Conservation (phyloP, 2,113 vertebrate species). For the Atrichornis clamosus region DNA sequence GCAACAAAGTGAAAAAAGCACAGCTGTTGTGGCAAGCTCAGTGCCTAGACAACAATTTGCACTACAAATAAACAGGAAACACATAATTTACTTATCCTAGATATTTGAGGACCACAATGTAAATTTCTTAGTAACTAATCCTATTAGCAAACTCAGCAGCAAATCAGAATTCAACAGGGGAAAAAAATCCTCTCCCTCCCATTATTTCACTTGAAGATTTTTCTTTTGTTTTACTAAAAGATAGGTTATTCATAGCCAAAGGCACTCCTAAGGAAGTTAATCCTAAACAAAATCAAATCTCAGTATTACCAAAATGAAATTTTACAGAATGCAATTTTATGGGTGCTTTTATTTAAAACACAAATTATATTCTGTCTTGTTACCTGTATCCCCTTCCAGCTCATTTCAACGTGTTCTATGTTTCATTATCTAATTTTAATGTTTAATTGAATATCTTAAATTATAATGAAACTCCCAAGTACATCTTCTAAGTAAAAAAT, state of each 20-base stretch:
- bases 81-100: not conserved
- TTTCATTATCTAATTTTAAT: not conserved
- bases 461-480: not conserved
- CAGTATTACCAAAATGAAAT: not conserved
- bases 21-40: not conserved
- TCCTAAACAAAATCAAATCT: not conserved
- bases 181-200: not conserved
- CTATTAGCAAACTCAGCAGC: not conserved
- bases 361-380: not conserved
- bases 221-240: not conserved
- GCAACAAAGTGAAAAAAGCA: not conserved
- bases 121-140: not conserved
- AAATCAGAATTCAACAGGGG: not conserved
- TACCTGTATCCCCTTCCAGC: not conserved
- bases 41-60: not conserved
- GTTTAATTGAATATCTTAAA: not conserved
- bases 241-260: not conserved
- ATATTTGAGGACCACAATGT: not conserved
- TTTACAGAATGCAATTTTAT: not conserved
- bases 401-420: not conserved
- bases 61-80: not conserved
- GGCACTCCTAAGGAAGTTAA: not conserved
- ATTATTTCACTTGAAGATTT: not conserved
- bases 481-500: not conserved
- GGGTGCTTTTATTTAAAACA: not conserved